Conservation (phyloP, 2,797 vertebrate species). For the Clarias fuscus region DNA sequence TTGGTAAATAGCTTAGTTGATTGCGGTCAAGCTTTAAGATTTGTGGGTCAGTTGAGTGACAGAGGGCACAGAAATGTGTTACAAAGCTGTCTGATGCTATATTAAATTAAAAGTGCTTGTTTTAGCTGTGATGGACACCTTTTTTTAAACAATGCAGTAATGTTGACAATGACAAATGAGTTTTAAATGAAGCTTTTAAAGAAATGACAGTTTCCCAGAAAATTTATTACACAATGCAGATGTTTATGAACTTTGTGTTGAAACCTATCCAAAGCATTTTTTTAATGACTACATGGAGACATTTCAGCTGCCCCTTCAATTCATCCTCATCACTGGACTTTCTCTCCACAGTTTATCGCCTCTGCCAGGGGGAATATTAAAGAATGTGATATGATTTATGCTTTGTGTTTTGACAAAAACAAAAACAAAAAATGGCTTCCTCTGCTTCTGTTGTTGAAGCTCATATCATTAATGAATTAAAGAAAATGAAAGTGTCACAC, state of each 20-base stretch:
- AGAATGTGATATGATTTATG: conserved; percentile 61
- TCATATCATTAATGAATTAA: conserved; percentile 34
- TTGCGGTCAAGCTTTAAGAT: conserved; percentile 21
- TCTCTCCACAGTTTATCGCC: conserved; percentile 55
- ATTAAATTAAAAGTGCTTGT: not conserved
- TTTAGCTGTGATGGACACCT: not conserved
- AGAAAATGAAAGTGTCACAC: conserved; percentile 8
- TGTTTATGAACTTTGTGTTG: conserved; percentile 22
- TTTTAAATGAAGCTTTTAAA: not conserved
- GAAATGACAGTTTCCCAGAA: conserved; percentile 6
- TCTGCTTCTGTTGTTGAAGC: conserved; percentile 23
- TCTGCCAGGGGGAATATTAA: conserved; percentile 58
- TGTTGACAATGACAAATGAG: not conserved
- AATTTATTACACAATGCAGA: conserved; percentile 12
- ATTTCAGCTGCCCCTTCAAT: conserved; percentile 47
- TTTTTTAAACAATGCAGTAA: not conserved
- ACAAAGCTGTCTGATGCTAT: not conserved
- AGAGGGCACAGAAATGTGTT: conserved; percentile 1
- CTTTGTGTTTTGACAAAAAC: conserved; percentile 12
- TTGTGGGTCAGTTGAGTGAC: not conserved
- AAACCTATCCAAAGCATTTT: not conserved
- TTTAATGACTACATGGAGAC: not conserved
- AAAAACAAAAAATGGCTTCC: not conserved
- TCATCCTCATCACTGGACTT: conserved; percentile 62
- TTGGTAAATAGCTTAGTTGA: not conserved